Evolutionary conservation across 2,888 invertebrate genomes (phyloP).

Genomic region (Lithophane semibrunnea): DNA sequence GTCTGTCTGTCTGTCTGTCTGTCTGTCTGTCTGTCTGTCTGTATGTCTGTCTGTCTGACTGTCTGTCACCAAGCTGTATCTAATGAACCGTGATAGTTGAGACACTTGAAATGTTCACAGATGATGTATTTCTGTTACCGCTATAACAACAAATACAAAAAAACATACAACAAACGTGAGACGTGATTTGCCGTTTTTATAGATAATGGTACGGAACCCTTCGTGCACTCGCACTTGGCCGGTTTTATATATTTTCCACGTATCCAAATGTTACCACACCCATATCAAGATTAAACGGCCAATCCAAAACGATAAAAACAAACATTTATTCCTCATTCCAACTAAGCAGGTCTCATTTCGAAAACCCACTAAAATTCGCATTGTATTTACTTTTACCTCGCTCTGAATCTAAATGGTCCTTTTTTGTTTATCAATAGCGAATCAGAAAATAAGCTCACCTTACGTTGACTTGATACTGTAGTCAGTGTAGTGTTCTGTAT

Average conservation of each 20-base stretch:
- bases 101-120: no score
- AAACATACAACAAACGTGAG: no score
- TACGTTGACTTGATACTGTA: slow-evolving; percentile 51
- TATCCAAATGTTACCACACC: background rate
- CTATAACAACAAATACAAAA: no score
- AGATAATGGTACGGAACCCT: no score
- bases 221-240: no score
- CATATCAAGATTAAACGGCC: slow-evolving; percentile 9
- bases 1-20: no score
- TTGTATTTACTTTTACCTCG: slow-evolving; percentile 38
- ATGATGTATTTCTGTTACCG: no score
- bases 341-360: slow-evolving; percentile 35
- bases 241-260: background rate
- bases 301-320: slow-evolving; percentile 16
- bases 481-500: slow-evolving; percentile 70
- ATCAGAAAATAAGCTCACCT: slow-evolving; percentile 66
- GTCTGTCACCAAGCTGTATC: no score
- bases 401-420: slow-evolving; percentile 55
- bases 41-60: no score
- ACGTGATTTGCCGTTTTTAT: no score
- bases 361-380: slow-evolving; percentile 43
- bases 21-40: no score
- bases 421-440: slow-evolving; percentile 63
- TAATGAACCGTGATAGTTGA: no score
- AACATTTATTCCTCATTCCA: slow-evolving; percentile 28